Conservation (phyloP, 2,888 invertebrate species). For the Cantharis rufa region DNA sequence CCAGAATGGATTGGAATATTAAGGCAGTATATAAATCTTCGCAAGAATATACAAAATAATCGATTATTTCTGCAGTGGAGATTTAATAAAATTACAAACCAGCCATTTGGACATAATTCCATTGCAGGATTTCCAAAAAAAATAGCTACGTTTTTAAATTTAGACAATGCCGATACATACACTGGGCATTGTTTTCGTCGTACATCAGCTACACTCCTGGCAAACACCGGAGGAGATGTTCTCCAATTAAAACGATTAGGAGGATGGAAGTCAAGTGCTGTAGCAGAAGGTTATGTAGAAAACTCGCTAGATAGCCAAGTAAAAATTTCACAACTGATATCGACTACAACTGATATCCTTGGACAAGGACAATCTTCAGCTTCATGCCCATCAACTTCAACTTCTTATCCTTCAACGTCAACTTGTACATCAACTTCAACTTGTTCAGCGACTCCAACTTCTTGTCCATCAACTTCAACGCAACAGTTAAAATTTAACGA, state of each 20-base stretch:
- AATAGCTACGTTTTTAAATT: not conserved
- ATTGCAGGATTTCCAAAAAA: not conserved
- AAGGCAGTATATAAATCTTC: not conserved
- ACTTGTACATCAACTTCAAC: too few relatives aligned
- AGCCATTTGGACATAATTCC: not conserved
- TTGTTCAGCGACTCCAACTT: too few relatives aligned
- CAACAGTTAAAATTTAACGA: too few relatives aligned
- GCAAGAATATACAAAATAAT: not conserved
- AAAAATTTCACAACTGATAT: not conserved
- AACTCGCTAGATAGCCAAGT: not conserved
- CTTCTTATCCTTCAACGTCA: too few relatives aligned
- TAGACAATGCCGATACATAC: not conserved
- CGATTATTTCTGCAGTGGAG: not conserved
- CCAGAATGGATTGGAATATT: not conserved
- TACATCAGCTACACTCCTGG: not conserved
- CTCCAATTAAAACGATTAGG: not conserved
- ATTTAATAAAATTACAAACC: not conserved
- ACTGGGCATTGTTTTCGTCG: not conserved
- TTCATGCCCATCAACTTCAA: too few relatives aligned
- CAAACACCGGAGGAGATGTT: not conserved
- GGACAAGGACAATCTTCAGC: too few relatives aligned
- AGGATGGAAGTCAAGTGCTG: slow-evolving; percentile 1
- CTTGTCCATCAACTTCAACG: too few relatives aligned
- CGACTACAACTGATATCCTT: not conserved
- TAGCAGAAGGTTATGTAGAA: not conserved